Evolutionary conservation across 1,140 invertebrate species (phyloP), one percentile per base, ranked within the genome.

Genomic region (Bombus balteatus): DNA sequence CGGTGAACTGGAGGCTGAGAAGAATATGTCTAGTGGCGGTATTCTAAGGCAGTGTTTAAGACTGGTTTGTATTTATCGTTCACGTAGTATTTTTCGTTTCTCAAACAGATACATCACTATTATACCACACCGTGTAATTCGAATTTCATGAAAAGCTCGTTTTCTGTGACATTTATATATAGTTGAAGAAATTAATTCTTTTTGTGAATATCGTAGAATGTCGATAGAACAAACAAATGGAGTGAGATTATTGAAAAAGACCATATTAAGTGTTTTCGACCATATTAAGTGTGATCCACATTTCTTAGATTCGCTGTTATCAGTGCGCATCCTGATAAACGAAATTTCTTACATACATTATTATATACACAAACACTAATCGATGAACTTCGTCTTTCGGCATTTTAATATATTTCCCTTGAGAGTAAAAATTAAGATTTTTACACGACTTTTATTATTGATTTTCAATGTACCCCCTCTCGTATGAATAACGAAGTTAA

Each of bases 11-110:
- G 99, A 99, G 95, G 98, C 99, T 1, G 99, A 99, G 94, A 99
- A 99, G 95, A 99, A 99, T 93, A 99, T 99, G 99, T 99, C 99
- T n/a, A 98, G 98, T 92, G 99, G 99, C 43, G 99, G 99, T 66
- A 99, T 99, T 88, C 95, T 99, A 25, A 95, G 99, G 85, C 99
- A 99, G 95, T 99, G 99, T 95, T 96, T 99, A 47, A 96, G 99
- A 95, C 95, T 99, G 96, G 99, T 99, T 96, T 96, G 96, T 96
- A 94, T 92, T 62, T 89, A 79, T 86, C 66, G 37, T 73, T 25
- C 41, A 86, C 73, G 83, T 81, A 76, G 68, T 87, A 87, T 28
- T 18, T 76, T 83, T 37, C 10, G 76, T 86, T 86, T 77, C 32
- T 43, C 34, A 66, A 2, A 85, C 71, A 81, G 22, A 41, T 12